Evolutionary conservation across 2,113 vertebrate species (phyloP).

Genomic region (Ranitomeya variabilis): DNA sequence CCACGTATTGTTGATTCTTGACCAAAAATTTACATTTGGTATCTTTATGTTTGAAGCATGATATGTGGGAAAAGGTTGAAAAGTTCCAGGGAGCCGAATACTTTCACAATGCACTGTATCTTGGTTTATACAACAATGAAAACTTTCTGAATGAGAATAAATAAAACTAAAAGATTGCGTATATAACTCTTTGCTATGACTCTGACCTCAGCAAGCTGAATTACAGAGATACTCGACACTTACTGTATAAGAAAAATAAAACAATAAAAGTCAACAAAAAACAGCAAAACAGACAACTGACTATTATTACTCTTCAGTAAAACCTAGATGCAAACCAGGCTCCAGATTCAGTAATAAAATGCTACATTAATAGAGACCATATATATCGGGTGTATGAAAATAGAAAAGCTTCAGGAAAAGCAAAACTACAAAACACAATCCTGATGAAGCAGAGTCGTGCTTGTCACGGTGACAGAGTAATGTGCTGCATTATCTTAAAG

Average conservation of each 20-base stretch:
- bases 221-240: neutral
- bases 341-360: neutral
- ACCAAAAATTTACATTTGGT: too few species aligned
- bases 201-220: neutral
- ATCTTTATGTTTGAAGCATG: too few species aligned
- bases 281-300: neutral
- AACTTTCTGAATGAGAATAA: neutral
- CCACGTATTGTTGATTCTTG: too few species aligned
- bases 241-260: neutral
- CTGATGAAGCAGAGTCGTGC: neutral
- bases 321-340: neutral
- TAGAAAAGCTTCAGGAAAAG: neutral
- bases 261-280: neutral
- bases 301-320: neutral
- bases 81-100: too few species aligned
- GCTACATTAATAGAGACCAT: neutral
- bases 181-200: neutral
- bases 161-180: neutral
- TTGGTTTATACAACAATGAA: too few species aligned
- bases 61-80: too few species aligned
- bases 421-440: neutral
- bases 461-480: neutral
- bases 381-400: neutral
- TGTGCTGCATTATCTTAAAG: neutral
- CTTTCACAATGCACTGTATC: too few species aligned